Conservation (phyloP, 2,113 vertebrate genomes). For the Neodon shergylaensis region DNA sequence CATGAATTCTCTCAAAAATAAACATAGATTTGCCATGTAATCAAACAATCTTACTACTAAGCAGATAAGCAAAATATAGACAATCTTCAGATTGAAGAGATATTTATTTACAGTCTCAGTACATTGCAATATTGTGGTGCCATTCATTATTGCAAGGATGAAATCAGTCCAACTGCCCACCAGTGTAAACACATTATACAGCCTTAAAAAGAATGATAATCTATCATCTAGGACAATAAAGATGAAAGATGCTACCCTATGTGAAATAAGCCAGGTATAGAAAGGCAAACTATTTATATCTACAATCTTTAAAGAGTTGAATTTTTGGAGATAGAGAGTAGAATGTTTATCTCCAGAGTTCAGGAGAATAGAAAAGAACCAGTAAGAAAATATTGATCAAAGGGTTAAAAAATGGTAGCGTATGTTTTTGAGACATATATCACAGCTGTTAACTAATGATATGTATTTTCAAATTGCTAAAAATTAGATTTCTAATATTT, state of each 20-base stretch:
- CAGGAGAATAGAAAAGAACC: neutral
- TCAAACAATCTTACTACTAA: neutral
- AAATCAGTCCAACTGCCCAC: neutral
- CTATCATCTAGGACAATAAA: neutral
- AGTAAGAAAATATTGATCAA: neutral
- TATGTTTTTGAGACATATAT: neutral
- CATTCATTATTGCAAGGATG: neutral
- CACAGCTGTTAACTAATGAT: neutral
- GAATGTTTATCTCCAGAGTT: neutral
- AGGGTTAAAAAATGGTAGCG: neutral
- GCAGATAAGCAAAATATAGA: no score
- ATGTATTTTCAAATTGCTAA: neutral
- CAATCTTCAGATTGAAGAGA: neutral
- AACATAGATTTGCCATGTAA: neutral
- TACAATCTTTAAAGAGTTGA: neutral
- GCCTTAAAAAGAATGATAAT: neutral
- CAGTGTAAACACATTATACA: neutral
- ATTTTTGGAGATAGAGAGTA: neutral
- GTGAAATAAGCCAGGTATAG: neutral
- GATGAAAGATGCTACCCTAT: neutral
- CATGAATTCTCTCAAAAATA: neutral
- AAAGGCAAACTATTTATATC: neutral
- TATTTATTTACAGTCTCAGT: neutral
- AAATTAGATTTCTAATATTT: neutral
- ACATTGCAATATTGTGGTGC: neutral